Conservation (phyloP, 2,797 vertebrate species). For the Hippopotamyrus pictus region DNA sequence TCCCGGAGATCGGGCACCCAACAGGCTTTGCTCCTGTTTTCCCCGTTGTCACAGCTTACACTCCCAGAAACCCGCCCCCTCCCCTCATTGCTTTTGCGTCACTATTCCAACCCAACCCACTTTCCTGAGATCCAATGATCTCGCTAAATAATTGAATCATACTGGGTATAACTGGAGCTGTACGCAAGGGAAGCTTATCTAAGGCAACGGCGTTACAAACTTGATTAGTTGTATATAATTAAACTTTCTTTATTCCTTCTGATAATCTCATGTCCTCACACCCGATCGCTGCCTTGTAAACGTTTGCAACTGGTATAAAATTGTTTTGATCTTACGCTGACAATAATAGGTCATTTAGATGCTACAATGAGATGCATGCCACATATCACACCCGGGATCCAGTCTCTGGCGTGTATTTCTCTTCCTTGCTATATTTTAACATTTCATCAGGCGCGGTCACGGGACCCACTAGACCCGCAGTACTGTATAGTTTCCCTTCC, state of each 20-base stretch:
- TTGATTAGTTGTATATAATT: neutral
- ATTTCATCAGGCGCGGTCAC: neutral
- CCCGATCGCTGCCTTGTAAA: neutral
- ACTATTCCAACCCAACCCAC: constrained; percentile 25
- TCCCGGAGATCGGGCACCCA: neutral
- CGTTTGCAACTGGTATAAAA: neutral
- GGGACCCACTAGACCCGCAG: neutral
- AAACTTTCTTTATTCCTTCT: neutral
- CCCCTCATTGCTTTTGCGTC: constrained; percentile 39
- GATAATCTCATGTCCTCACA: neutral
- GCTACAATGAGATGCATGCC: neutral
- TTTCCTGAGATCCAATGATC: constrained; percentile 15
- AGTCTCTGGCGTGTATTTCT: neutral
- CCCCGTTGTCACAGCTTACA: constrained; percentile 64
- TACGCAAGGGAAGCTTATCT: neutral
- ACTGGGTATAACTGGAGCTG: neutral
- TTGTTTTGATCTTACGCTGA: neutral
- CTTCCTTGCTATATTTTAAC: neutral
- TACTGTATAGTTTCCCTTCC: neutral
- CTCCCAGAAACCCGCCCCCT: constrained; percentile 45
- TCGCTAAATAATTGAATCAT: constrained; percentile 26
- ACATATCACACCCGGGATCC: neutral
- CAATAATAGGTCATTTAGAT: neutral
- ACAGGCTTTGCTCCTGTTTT: constrained; percentile 50
- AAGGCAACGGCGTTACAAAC: neutral